Evolutionary conservation across 2,797 vertebrate species (phyloP).

Genomic region (Manis javanica): DNA sequence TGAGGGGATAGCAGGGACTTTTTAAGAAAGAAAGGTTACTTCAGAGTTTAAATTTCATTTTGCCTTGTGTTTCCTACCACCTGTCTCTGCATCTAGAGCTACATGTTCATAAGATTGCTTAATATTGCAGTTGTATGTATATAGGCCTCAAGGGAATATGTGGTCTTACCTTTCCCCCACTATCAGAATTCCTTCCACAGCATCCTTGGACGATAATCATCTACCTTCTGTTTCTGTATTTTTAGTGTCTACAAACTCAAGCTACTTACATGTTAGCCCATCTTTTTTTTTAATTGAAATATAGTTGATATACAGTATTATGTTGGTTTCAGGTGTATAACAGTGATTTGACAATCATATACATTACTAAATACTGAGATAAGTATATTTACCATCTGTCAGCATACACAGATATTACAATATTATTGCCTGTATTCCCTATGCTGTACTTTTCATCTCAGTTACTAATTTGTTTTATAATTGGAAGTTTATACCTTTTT

Average conservation of each 20-base stretch:
- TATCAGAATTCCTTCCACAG: background rate
- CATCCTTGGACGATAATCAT: background rate
- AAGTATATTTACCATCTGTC: too few relatives aligned
- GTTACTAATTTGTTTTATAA: too few relatives aligned
- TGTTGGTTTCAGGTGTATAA: too few relatives aligned
- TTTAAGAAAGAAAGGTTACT: conserved; percentile 14
- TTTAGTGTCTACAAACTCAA: background rate
- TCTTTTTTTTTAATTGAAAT: too few relatives aligned
- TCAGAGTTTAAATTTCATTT: background rate
- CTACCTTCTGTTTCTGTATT: background rate
- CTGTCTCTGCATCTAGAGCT: background rate
- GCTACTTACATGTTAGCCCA: background rate
- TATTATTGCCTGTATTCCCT: too few relatives aligned
- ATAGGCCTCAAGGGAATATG: background rate
- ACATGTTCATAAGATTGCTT: background rate
- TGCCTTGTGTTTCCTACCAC: background rate
- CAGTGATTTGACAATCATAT: too few relatives aligned
- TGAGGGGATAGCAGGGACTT: background rate
- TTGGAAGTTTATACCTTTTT: too few relatives aligned
- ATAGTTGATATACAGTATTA: too few relatives aligned
- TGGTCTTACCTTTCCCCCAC: background rate
- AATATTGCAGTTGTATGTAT: background rate
- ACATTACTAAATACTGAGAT: too few relatives aligned
- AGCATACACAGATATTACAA: too few relatives aligned
- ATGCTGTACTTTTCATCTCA: too few relatives aligned